phyloP scores from a whole-genome alignment of 1,140 invertebrate species.

The Procambarus clarkii region DNA sequence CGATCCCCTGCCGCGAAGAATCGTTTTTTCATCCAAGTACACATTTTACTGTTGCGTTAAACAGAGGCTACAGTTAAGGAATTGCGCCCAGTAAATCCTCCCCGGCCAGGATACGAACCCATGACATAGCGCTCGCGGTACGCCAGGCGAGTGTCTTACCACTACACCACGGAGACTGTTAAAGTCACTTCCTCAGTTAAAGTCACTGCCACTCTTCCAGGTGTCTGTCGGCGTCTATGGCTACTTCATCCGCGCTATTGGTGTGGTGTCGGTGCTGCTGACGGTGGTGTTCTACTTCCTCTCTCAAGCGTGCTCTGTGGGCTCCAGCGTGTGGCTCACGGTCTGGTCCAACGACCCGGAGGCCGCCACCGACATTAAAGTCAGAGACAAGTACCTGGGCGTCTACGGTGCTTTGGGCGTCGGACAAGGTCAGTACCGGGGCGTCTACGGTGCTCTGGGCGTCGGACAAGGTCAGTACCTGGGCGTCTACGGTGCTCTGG shows the following conservation, averaged over 20 bases:
- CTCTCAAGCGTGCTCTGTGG: slow-evolving; percentile 89
- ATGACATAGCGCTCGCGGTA: too few species aligned
- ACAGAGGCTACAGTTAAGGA: too few species aligned
- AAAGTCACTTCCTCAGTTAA: neutral
- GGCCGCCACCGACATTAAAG: neutral
- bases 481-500: too few species aligned
- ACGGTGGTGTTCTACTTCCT: slow-evolving; percentile 90
- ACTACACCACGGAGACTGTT: too few species aligned
- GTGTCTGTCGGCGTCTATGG: slow-evolving; percentile 92
- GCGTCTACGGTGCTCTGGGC: too few species aligned
- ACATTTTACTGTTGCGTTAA: too few species aligned
- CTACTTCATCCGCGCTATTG: slow-evolving; percentile 91
- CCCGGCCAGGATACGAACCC: too few species aligned
- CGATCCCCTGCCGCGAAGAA: too few species aligned
- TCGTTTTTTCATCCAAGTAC: too few species aligned
- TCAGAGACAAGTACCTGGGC: slow-evolving; percentile 87
- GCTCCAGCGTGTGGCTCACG: slow-evolving; percentile 95
- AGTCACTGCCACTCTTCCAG: slow-evolving; percentile 76
- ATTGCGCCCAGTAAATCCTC: too few species aligned
- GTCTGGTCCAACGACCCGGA: slow-evolving; percentile 82
- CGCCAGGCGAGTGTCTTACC: too few species aligned
- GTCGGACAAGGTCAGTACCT: too few species aligned
- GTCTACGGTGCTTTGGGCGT: slow-evolving; percentile 91
- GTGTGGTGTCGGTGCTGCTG: slow-evolving; percentile 83
- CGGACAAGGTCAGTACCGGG: slow-evolving; percentile 84